Conservation (phyloP, 2,113 vertebrate species). For the Benitochromis conjunctus region DNA sequence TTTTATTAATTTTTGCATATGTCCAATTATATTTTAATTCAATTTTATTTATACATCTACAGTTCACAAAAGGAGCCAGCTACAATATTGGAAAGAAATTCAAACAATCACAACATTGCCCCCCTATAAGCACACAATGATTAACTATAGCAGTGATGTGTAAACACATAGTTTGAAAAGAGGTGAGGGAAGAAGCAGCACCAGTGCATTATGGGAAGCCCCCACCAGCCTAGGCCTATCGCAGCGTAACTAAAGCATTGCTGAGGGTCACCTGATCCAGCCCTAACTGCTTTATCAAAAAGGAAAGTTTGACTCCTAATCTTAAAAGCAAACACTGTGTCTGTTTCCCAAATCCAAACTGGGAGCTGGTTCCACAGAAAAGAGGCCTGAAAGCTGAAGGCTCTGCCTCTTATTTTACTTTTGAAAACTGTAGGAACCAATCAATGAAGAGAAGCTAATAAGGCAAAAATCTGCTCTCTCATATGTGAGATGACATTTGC, state of each 20-base stretch:
- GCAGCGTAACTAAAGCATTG: background rate
- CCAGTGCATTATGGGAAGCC: background rate
- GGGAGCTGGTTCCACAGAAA: background rate
- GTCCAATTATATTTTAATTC: background rate
- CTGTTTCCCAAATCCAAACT: background rate
- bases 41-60: background rate
- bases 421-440: background rate
- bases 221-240: background rate
- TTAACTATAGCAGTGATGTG: background rate
- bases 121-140: background rate
- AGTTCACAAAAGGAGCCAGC: background rate
- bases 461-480: background rate
- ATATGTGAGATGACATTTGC: background rate
- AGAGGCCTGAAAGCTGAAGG: background rate
- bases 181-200: background rate
- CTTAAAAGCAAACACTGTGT: no score
- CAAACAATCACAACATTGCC: accelerated
- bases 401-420: background rate
- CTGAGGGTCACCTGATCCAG: background rate
- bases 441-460: background rate
- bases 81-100: background rate
- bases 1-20: background rate
- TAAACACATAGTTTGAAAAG: background rate
- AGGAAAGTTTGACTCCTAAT: background rate
- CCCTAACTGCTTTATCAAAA: background rate